Percentiles rank a stretch among this genome's conserved stretches.
These are phyloP conservation scores for Hemiscyllium ocellatum DNA, from an alignment of 2,113 vertebrate genomes.

Conservation along the genomic window DNA sequence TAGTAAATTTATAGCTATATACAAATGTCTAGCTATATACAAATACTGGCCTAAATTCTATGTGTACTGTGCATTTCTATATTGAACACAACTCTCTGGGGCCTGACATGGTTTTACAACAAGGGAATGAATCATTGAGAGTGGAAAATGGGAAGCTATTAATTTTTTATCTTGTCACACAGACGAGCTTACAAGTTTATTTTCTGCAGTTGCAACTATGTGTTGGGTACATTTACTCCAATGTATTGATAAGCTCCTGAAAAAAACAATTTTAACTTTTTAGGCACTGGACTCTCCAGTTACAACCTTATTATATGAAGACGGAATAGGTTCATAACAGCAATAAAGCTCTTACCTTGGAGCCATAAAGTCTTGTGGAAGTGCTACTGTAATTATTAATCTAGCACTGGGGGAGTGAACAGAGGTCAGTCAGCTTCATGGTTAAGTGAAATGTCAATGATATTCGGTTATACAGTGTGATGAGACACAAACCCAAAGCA, in stretches of 20 bases:
- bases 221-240: not conserved
- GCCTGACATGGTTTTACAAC: constrained; percentile 4
- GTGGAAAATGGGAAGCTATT: constrained; percentile 34
- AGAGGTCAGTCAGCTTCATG: not conserved
- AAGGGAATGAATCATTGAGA: constrained; percentile 35
- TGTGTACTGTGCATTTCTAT: constrained; percentile 9
- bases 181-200: not conserved
- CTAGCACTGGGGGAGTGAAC: not conserved
- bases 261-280: not conserved
- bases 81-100: constrained; percentile 22
- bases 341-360: not conserved
- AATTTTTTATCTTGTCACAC: constrained; percentile 35
- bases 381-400: not conserved
- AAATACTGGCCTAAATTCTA: constrained; percentile 22
- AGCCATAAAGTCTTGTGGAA: not conserved
- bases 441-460: not conserved
- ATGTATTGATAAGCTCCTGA: not conserved
- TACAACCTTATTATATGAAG: no score
- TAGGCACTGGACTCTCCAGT: not conserved
- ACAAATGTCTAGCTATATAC: no score
- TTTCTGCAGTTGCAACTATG: constrained; percentile 13
- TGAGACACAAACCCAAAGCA: not conserved
- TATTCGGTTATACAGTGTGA: not conserved
- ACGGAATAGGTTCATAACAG: not conserved
- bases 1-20: not conserved